A percentile compares a stretch with the other conserved stretches of the same genome.
Conservation (phyloP, 2,888 invertebrate genomes). For the Mesopsocus fuscifrons region DNA sequence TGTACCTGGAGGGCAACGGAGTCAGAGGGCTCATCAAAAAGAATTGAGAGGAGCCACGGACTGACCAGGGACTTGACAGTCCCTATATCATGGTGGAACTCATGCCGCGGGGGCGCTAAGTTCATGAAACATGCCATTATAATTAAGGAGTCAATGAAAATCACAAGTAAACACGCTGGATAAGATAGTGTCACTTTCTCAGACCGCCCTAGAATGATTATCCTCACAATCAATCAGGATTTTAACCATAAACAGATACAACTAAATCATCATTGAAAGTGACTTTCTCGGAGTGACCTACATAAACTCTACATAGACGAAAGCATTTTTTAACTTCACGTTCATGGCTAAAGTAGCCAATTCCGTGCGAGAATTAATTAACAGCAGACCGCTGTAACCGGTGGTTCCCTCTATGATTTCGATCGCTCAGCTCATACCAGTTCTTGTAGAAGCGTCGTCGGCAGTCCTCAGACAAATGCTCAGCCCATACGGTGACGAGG, state of each 20-base stretch:
- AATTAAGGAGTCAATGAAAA: too few relatives aligned
- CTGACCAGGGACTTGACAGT: background rate
- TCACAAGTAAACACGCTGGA: too few relatives aligned
- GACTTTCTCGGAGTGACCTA: too few relatives aligned
- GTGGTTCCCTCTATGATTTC: too few relatives aligned
- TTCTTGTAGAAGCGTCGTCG: slow-evolving; percentile 99
- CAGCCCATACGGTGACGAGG: slow-evolving; percentile 93
- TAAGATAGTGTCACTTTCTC: slow-evolving; percentile 22
- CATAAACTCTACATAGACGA: too few relatives aligned
- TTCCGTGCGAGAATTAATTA: too few relatives aligned
- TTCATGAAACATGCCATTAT: slow-evolving; percentile 11
- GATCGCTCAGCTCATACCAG: too few relatives aligned
- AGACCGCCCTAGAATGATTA: slow-evolving; percentile 31
- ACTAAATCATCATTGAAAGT: slow-evolving; percentile 7
- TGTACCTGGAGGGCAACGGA: too few relatives aligned
- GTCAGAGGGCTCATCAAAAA: background rate
- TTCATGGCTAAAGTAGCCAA: too few relatives aligned
- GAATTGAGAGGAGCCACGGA: slow-evolving; percentile 20
- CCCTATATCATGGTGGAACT: background rate
- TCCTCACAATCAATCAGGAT: slow-evolving; percentile 19
- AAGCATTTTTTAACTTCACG: too few relatives aligned
- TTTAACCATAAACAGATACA: slow-evolving; percentile 14
- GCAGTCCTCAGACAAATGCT: slow-evolving; percentile 97
- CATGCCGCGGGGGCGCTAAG: background rate
- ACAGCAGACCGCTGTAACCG: too few relatives aligned